Evolutionary conservation across 2,797 vertebrate species (phyloP).

Genomic region (Catharus ustulatus): DNA sequence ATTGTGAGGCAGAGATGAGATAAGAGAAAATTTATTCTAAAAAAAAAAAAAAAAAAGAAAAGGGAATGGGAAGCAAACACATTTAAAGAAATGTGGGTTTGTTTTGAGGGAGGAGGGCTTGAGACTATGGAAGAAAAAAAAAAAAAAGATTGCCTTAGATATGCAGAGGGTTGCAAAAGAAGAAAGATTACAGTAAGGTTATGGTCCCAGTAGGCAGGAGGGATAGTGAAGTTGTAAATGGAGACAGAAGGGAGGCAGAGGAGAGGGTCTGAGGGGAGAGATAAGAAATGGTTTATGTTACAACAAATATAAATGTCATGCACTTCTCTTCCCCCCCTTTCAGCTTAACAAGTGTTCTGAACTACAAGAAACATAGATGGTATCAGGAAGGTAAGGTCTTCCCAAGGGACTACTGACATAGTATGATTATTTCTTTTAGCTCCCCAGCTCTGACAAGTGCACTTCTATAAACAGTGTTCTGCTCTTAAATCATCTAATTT

Average conservation of each 20-base stretch:
- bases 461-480: not conserved
- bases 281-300: conserved; percentile 66
- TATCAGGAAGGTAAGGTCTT: conserved; percentile 36
- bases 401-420: not conserved
- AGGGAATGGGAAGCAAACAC: not conserved
- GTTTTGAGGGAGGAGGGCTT: rapidly evolving
- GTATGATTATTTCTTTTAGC: conserved; percentile 5
- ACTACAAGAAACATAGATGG: conserved; percentile 33
- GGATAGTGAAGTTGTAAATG: conserved; percentile 55
- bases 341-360: conserved; percentile 57
- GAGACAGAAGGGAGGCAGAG: conserved; percentile 32
- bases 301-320: conserved; percentile 54
- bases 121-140: not conserved
- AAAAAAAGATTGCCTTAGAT: not conserved
- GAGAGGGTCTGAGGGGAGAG: conserved; percentile 33
- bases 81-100: not conserved
- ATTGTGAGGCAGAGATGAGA: not conserved
- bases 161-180: conserved; percentile 25
- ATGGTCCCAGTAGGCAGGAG: conserved; percentile 34
- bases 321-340: conserved; percentile 18
- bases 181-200: conserved; percentile 40
- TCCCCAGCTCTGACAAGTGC: not conserved
- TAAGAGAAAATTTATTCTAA: not conserved
- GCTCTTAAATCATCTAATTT: not conserved
- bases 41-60: not conserved